Conservation (phyloP, 2,888 invertebrate genomes). For the Stomorhina lunata region DNA sequence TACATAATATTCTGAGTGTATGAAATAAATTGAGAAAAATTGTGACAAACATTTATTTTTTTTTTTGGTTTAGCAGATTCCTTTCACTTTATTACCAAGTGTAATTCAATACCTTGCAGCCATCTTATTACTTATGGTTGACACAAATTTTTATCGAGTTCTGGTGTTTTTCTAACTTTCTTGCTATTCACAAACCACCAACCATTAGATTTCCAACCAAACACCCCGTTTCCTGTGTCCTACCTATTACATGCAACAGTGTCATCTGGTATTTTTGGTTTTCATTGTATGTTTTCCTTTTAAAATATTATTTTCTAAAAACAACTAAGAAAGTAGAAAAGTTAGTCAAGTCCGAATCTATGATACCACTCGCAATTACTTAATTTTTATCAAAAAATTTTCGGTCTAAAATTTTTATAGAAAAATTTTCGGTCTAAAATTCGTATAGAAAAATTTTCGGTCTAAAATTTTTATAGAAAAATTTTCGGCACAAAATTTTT, state of each 20-base stretch:
- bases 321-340: too few species aligned
- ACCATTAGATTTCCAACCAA: neutral
- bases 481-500: too few species aligned
- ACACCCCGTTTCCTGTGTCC: neutral
- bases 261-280: slow-evolving; percentile 45
- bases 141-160: slow-evolving; percentile 56
- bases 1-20: neutral
- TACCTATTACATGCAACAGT: slow-evolving; percentile 44
- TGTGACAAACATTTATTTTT: neutral
- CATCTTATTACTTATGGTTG: slow-evolving; percentile 59
- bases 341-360: too few species aligned
- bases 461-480: too few species aligned
- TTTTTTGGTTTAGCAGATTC: slow-evolving; percentile 12
- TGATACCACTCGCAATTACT: too few species aligned
- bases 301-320: neutral
- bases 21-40: slow-evolving; percentile 8
- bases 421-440: too few species aligned
- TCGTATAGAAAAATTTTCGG: too few species aligned
- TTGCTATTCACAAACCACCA: neutral
- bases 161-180: neutral
- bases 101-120: slow-evolving; percentile 62
- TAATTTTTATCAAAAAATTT: too few species aligned
- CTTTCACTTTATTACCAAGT: slow-evolving; percentile 49
- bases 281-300: neutral
- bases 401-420: too few species aligned